Evolutionary conservation across 2,113 vertebrate genomes (phyloP).

Genomic region (Vombatus ursinus): DNA sequence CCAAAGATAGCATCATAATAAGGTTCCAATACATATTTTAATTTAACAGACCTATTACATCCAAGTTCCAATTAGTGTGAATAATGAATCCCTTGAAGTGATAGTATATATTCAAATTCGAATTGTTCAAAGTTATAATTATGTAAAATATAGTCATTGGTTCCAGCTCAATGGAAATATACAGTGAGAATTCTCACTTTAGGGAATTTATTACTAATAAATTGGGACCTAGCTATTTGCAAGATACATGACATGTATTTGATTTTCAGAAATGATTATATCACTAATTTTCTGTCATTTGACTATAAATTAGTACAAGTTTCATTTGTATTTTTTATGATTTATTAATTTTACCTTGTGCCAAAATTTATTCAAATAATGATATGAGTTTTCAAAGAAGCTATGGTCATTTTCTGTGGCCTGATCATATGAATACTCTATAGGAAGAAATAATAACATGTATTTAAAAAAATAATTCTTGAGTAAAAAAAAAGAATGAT

Average conservation of each 20-base stretch:
- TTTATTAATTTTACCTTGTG: slow-evolving; percentile 26
- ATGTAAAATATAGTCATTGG: not conserved
- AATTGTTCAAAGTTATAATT: not conserved
- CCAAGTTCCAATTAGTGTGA: not conserved
- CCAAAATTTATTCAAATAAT: slow-evolving; percentile 22
- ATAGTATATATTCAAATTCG: not conserved
- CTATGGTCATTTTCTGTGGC: not conserved
- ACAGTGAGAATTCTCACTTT: not conserved
- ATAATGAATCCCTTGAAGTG: not conserved
- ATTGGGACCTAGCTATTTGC: not conserved
- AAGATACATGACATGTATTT: slow-evolving; percentile 18
- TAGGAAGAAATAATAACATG: not conserved
- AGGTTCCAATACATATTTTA: slow-evolving; percentile 19
- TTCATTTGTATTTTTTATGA: slow-evolving; percentile 21
- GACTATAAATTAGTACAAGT: slow-evolving; percentile 44
- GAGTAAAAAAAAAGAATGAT: not conserved
- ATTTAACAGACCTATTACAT: slow-evolving; percentile 5
- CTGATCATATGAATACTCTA: not conserved
- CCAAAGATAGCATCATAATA: not conserved
- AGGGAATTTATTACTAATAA: not conserved
- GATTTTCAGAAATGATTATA: not conserved
- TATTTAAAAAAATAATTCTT: not conserved
- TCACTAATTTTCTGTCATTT: not conserved
- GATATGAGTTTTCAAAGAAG: not conserved
- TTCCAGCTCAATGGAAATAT: not conserved